phyloP scores from a whole-genome alignment of 2,113 vertebrate genomes.

The Salvelinus alpinus region DNA sequence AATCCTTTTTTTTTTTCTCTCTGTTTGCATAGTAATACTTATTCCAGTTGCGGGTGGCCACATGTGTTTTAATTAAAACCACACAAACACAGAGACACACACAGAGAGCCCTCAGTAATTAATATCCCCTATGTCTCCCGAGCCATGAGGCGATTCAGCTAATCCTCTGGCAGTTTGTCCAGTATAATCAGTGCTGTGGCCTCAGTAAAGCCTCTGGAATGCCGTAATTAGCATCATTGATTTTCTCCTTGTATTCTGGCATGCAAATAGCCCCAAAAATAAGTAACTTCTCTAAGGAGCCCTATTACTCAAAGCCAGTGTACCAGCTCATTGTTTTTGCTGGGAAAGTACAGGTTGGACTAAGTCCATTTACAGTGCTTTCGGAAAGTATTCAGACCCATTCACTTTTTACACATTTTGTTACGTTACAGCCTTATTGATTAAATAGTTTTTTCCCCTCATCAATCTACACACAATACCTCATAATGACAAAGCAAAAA shows the following conservation, averaged over 20 bases:
- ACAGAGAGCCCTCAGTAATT: slow-evolving; percentile 54
- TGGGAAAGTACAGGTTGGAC: not conserved
- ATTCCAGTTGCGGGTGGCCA: not conserved
- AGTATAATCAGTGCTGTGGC: slow-evolving; percentile 59
- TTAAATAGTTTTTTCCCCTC: too few relatives aligned
- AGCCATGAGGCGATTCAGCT: slow-evolving; percentile 65
- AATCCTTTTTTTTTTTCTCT: not conserved
- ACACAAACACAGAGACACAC: slow-evolving; percentile 20
- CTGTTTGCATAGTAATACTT: not conserved
- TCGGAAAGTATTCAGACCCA: too few relatives aligned
- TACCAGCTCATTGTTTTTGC: not conserved
- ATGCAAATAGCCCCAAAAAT: slow-evolving; percentile 59
- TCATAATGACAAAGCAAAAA: too few relatives aligned
- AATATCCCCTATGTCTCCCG: slow-evolving; percentile 66
- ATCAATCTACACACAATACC: too few relatives aligned
- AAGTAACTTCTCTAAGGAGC: slow-evolving; percentile 41
- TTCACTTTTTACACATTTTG: too few relatives aligned
- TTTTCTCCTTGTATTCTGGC: slow-evolving; percentile 57
- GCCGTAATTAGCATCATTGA: slow-evolving; percentile 72
- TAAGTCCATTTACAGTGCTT: too few relatives aligned
- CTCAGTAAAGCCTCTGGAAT: slow-evolving; percentile 61
- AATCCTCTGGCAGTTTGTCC: slow-evolving; percentile 69
- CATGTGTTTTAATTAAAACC: slow-evolving; percentile 22
- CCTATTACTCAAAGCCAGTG: slow-evolving; percentile 21
- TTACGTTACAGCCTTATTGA: too few relatives aligned